A percentile compares a stretch with the other conserved stretches of the same genome.
phyloP scores from a whole-genome alignment of 2,888 invertebrate genomes.

The Eristalis tenax region DNA sequence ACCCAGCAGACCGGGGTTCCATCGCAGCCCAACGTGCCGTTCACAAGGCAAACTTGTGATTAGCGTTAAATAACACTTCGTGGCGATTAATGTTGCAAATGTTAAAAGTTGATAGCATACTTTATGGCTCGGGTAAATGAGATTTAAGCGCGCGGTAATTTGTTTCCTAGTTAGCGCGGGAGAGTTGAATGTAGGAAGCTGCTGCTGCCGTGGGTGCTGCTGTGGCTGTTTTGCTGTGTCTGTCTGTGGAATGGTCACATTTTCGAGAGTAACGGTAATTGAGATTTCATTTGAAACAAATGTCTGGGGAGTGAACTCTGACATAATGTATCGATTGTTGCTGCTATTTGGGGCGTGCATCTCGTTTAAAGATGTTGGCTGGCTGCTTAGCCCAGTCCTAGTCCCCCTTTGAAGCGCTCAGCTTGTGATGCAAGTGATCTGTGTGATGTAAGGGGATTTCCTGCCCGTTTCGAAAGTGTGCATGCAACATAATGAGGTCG shows the following conservation, averaged over 20 bases:
- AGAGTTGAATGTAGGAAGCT: constrained; percentile 32
- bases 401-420: background rate
- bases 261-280: constrained; percentile 64
- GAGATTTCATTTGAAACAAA: constrained; percentile 70
- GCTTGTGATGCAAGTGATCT: background rate
- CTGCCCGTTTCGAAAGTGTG: background rate
- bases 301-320: constrained; percentile 59
- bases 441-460: background rate
- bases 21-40: background rate
- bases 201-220: background rate
- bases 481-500: background rate
- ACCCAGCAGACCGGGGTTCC: background rate
- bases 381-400: background rate
- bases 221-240: constrained; percentile 9
- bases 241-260: constrained; percentile 45
- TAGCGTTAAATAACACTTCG: constrained; percentile 72
- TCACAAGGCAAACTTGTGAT: constrained; percentile 69
- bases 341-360: constrained; percentile 64
- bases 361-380: constrained; percentile 45
- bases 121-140: constrained; percentile 65
- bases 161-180: constrained; percentile 58
- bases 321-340: constrained; percentile 66
- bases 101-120: constrained; percentile 70
- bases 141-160: constrained; percentile 70
- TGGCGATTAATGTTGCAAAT: constrained; percentile 72